Base-by-base conservation (phyloP, 2,888 invertebrate species). In the Oligia fasciuncula region DNA sequence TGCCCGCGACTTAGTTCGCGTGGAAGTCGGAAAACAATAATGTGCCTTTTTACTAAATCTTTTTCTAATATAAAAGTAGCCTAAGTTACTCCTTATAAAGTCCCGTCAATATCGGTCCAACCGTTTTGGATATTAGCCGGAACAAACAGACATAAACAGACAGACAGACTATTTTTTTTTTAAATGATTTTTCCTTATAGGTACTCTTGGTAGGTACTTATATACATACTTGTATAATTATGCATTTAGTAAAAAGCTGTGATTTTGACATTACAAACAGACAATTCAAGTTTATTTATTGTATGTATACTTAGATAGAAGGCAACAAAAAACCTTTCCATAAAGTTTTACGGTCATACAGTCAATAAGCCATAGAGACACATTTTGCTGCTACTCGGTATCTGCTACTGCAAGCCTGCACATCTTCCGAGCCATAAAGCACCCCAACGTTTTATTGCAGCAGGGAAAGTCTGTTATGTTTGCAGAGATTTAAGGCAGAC, bases 381-480 rank as follows among this genome's bases (percentile, higher is more conserved):
- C 54, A 70, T 73, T 73, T 73, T 66, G 65, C 54, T 43, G 51
- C 51, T 65, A 73, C 60, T 35, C 43, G 17, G 62, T 89, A 87
- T 81, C 83, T 69, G 80, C 70, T 79, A 73, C 75, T 89, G 86
- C 80, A 81, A 71, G 73, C 60, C 23, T 77, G 85, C 87, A 79
- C 75, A 85, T 80, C 80, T 85, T 88, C 86, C 88, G 74, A 67
- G 49, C 86, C 75, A 88, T 88, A 89, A 87, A 88, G 66, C 87
- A 86, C 82, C 88, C 85, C 74, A 79, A 71, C 69, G 67, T 83
- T 88, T 88, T 89, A 89, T 87, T 85, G 83, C 80, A 76, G 71
- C 72, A 73, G 77, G 82, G 80, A 73, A 79, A 82, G 23, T 74
- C 75, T 77, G 60, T 76, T 74, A 73, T 73, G 68, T 72, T 73